A percentile compares a stretch with the other conserved stretches of the same genome.
These are phyloP conservation scores for Dolichotis patagonum DNA, from an alignment of 2,113 vertebrate species.

Conservation along the genomic window DNA sequence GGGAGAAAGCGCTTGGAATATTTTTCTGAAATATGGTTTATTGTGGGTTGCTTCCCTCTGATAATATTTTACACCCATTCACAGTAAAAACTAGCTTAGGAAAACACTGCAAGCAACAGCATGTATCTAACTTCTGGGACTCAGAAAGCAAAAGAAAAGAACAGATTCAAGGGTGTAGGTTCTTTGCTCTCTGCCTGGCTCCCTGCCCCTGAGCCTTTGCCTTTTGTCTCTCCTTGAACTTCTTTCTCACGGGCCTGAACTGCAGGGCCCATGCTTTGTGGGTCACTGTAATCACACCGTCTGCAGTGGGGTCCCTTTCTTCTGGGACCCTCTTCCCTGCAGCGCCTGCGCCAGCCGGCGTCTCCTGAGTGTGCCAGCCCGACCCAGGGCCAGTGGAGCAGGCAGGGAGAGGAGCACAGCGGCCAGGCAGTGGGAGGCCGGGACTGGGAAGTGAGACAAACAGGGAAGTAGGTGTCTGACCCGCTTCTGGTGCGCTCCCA, in stretches of 20 bases:
- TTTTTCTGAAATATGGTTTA: conserved; percentile 12
- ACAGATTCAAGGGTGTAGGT: background rate
- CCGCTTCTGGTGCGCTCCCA: background rate
- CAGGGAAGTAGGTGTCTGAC: conserved; percentile 66
- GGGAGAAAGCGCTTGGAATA: background rate
- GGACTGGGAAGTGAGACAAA: conserved; percentile 67
- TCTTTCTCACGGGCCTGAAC: conserved; percentile 70
- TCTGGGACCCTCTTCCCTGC: conserved; percentile 72
- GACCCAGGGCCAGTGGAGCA: background rate
- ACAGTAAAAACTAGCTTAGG: conserved; percentile 70
- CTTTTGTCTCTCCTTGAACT: conserved; percentile 68
- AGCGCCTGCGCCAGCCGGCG: conserved; percentile 63
- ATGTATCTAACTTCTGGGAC: conserved; percentile 48
- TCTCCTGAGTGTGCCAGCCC: background rate
- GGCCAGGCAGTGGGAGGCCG: background rate
- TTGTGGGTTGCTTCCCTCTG: background rate
- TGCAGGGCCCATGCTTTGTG: conserved; percentile 75
- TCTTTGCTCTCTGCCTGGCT: background rate
- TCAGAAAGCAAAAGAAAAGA: conserved; percentile 69
- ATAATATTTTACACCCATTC: conserved; percentile 12
- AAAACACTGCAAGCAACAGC: conserved; percentile 56
- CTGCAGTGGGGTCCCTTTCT: conserved; percentile 79
- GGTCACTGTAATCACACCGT: conserved; percentile 72
- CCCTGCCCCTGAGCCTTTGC: conserved; percentile 63
- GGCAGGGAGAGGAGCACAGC: background rate